Percentiles rank a stretch among this genome's conserved stretches.
These are phyloP conservation scores for Rhynchonema sp. DNA, from an alignment of 2,888 invertebrate species.

Conservation along the genomic window DNA sequence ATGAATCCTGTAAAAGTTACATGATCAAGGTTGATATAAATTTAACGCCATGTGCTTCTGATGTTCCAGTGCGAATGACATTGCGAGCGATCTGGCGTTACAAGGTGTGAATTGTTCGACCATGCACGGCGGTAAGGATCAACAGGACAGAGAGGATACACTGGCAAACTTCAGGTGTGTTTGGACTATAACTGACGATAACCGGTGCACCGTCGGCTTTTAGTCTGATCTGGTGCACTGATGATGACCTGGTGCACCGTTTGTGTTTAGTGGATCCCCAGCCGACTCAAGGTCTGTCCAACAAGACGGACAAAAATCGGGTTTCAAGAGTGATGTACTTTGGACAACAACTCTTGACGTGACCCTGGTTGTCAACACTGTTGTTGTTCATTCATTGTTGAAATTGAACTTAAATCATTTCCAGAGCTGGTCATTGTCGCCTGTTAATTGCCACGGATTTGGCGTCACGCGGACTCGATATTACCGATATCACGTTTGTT, in stretches of 20 bases:
- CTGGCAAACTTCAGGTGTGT: constrained; percentile 38
- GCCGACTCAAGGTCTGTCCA: too few species aligned
- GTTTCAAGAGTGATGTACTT: not conserved
- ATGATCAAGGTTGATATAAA: too few species aligned
- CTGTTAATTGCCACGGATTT: constrained; percentile 85
- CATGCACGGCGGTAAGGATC: constrained; percentile 74
- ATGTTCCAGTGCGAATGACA: constrained; percentile 47
- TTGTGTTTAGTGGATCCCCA: too few species aligned
- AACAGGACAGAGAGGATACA: constrained; percentile 44
- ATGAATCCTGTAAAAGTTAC: too few species aligned
- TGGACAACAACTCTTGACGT: too few species aligned
- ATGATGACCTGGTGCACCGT: too few species aligned
- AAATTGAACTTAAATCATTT: too few species aligned
- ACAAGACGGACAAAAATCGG: too few species aligned
- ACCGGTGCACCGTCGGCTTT: not conserved
- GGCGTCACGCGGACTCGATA: constrained; percentile 79
- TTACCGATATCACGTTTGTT: constrained; percentile 32
- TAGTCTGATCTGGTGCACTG: not conserved
- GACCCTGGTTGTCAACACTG: too few species aligned
- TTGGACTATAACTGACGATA: too few species aligned
- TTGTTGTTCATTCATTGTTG: too few species aligned
- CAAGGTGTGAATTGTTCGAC: constrained; percentile 51
- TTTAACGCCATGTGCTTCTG: not conserved
- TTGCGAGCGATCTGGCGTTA: constrained; percentile 56
- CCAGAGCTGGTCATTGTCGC: constrained; percentile 53